These are phyloP conservation scores for Tiaroga cobitis DNA, from an alignment of 2,797 vertebrate genomes.

Conservation along the genomic window DNA sequence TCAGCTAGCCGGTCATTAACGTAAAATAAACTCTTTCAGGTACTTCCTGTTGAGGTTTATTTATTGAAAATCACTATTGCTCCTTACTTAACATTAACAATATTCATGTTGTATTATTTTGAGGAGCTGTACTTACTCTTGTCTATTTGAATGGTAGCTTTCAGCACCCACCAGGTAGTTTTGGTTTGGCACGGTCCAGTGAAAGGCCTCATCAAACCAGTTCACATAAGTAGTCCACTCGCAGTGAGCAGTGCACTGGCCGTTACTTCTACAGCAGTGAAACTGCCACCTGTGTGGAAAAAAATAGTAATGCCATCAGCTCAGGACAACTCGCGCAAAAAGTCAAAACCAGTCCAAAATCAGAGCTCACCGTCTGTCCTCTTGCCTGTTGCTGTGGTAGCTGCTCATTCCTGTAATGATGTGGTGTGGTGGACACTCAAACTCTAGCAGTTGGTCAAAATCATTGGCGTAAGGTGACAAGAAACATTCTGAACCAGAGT, in stretches of 20 bases:
- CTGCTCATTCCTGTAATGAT: slow-evolving; percentile 51
- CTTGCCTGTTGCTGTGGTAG: slow-evolving; percentile 27
- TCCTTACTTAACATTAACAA: neutral
- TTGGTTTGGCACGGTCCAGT: slow-evolving; percentile 33
- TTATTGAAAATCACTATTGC: neutral
- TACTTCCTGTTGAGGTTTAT: neutral
- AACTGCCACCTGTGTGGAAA: slow-evolving; percentile 52
- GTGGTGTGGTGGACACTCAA: slow-evolving; percentile 33
- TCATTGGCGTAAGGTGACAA: slow-evolving; percentile 44
- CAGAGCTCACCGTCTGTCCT: slow-evolving; percentile 43
- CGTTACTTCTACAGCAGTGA: slow-evolving; percentile 35
- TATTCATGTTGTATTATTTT: neutral
- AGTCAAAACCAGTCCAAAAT: neutral
- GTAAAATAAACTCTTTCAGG: neutral
- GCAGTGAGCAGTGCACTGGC: slow-evolving; percentile 27
- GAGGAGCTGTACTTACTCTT: slow-evolving; percentile 45
- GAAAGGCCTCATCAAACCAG: slow-evolving; percentile 47
- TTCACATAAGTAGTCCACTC: slow-evolving; percentile 54
- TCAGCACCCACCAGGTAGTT: slow-evolving; percentile 49
- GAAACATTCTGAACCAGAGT: slow-evolving; percentile 22
- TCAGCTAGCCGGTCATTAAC: neutral
- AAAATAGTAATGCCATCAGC: neutral
- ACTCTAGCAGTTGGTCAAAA: slow-evolving; percentile 47
- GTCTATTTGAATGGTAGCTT: slow-evolving; percentile 48
- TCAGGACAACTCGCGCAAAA: neutral